Base-by-base conservation (phyloP, 1,140 invertebrate species). In the Lithobius niger region DNA sequence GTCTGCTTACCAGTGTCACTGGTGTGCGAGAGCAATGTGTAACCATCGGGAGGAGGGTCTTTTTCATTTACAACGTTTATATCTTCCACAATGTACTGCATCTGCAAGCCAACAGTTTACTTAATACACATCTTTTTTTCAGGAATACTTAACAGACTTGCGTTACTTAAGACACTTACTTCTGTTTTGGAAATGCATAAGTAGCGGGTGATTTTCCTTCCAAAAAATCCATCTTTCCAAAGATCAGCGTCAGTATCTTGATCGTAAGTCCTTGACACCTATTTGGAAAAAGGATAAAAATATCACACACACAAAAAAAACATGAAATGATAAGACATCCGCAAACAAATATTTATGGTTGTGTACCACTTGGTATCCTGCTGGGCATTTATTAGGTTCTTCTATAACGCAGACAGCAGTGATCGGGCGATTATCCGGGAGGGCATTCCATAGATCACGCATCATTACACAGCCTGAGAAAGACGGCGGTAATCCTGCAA, bases 111-210 rank as follows among this genome's bases (percentile, higher is more conserved):
- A 36, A 36, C n/a, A 36, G n/a, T 10, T 36, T 36, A 36, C 31
- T 36, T 36, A 36, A n/a, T 36, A 6, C n/a, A 10, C 31, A 10
- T 36, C 6, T 6, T 36, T 36, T 36, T 6, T 36, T n/a, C n/a
- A 36, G n/a, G 31, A 10, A 36, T 10, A 36, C n/a, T 10, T 36
- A 36, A 36, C n/a, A 36, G 6, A 10, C n/a, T n/a, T 10, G 31
- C 6, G 31, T 36, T 10, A 10, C 31, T 10, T 10, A 36, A 10
- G n/a, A 26, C 27, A 31, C 49, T 15, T 10, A 56, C 56, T 73
- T 88, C 84, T 56, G 82, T 85, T 69, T 90, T 90, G 24, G 86
- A 89, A 58, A 91, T 74, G 71, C 89, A 94, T 49, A 94, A 76
- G 67, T 92, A 94, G 61, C 89, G 76, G 42, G 81, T 82, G 2